phyloP scores from a whole-genome alignment of 2,113 vertebrate genomes.

The Callopanchax toddi region DNA sequence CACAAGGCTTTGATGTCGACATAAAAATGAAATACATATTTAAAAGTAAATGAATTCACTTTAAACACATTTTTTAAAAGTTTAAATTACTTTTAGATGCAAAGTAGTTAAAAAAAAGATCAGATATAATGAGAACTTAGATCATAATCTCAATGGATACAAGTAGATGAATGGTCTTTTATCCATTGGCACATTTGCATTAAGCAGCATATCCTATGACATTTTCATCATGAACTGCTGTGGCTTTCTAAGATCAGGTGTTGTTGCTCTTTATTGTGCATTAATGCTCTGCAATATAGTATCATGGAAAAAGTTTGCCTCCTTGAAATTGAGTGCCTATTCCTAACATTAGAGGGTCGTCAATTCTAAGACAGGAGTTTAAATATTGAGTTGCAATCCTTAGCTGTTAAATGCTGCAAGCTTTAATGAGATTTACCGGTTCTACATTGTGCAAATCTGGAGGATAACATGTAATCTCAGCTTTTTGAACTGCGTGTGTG shows the following conservation, averaged over 20 bases:
- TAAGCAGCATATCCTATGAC: background rate
- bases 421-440: slow-evolving; percentile 5
- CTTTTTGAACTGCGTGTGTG: background rate
- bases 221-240: background rate
- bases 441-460: slow-evolving; percentile 3
- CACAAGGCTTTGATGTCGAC: slow-evolving; percentile 1
- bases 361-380: background rate
- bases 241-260: background rate
- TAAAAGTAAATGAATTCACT: background rate
- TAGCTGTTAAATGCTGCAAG: background rate
- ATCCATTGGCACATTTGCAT: slow-evolving; percentile 10
- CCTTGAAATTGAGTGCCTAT: background rate
- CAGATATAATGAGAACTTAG: slow-evolving; percentile 1
- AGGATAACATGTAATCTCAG: background rate
- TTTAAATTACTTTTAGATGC: background rate
- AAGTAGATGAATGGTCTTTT: background rate
- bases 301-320: background rate
- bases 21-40: slow-evolving; percentile 2
- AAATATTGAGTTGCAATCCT: slow-evolving; percentile 5
- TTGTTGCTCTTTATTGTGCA: background rate
- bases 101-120: background rate
- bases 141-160: background rate
- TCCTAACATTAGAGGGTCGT: background rate
- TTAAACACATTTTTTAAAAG: background rate
- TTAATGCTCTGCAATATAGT: background rate